Evolutionary conservation across 2,797 vertebrate genomes (phyloP).

Genomic region (Limosa lapponica): DNA sequence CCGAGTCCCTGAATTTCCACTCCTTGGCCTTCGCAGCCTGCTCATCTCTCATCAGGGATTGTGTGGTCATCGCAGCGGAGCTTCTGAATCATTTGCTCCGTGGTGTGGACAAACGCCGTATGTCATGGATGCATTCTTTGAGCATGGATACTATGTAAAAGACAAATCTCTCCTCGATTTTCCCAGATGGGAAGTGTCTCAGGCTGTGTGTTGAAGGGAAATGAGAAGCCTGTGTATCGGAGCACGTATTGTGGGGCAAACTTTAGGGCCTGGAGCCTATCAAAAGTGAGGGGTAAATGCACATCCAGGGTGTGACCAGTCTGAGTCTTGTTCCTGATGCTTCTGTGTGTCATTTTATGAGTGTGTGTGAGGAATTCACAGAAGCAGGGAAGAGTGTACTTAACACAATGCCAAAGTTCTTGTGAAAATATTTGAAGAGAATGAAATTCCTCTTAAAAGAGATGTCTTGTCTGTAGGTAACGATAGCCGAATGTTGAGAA

Average conservation of each 20-base stretch:
- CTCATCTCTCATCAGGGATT: neutral
- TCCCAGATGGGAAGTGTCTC: neutral
- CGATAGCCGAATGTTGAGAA: neutral
- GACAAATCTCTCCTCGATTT: neutral
- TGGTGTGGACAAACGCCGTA: neutral
- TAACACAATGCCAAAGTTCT: neutral
- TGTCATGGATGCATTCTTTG: neutral
- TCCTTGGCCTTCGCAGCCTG: fast-evolving
- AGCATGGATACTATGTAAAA: neutral
- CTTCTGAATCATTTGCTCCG: neutral
- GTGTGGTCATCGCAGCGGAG: neutral
- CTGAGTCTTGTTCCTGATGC: neutral
- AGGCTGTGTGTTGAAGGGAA: neutral
- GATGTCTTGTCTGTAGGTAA: neutral
- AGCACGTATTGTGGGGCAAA: fast-evolving
- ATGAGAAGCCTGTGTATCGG: neutral
- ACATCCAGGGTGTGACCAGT: neutral
- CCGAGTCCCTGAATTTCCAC: neutral
- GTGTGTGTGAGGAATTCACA: neutral
- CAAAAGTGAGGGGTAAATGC: neutral
- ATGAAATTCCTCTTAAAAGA: neutral
- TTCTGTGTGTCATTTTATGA: neutral
- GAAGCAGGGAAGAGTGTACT: neutral
- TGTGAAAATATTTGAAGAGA: neutral
- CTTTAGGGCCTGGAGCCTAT: neutral